These are phyloP conservation scores for Clytia hemisphaerica DNA, from an alignment of 30 jellyfish, hydroid and myxozoan species.

Conservation along the genomic window DNA sequence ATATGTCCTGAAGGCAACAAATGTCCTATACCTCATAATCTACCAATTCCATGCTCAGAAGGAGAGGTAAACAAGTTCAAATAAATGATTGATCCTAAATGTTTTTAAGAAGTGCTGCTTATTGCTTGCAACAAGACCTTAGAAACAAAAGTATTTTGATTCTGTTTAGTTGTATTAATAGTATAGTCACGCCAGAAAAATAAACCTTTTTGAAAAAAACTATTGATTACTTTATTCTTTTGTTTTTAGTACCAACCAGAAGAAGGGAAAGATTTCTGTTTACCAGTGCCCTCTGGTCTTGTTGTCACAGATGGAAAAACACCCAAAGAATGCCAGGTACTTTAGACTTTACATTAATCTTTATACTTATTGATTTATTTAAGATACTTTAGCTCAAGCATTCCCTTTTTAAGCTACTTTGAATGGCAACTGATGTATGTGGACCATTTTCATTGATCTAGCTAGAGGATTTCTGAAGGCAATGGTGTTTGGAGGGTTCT, in stretches of 20 bases:
- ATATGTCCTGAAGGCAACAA: slow-evolving; percentile 78
- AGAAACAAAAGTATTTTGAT: not conserved
- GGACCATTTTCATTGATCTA: too few species aligned
- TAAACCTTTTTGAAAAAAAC: not conserved
- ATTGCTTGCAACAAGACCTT: not conserved
- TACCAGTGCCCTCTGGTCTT: not conserved
- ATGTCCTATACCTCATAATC: slow-evolving; percentile 75
- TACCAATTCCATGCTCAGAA: slow-evolving; percentile 57
- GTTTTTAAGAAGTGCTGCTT: not conserved
- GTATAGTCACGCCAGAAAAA: too few species aligned
- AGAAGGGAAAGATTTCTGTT: slow-evolving; percentile 6
- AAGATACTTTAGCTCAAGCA: too few species aligned
- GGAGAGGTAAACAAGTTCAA: slow-evolving; percentile 39
- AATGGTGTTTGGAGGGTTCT: too few species aligned
- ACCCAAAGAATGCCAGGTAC: not conserved
- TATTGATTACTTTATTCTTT: not conserved
- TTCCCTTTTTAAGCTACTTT: too few species aligned
- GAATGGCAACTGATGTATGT: too few species aligned
- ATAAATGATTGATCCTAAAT: not conserved
- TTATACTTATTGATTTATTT: too few species aligned
- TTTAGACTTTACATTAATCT: not conserved
- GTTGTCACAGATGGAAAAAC: not conserved
- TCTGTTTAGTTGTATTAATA: too few species aligned
- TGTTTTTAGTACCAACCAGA: not conserved
- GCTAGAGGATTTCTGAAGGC: too few species aligned